These are phyloP conservation scores for Harlomillsia oculata DNA, from an alignment of 1,140 invertebrate species.

Conservation along the genomic window DNA sequence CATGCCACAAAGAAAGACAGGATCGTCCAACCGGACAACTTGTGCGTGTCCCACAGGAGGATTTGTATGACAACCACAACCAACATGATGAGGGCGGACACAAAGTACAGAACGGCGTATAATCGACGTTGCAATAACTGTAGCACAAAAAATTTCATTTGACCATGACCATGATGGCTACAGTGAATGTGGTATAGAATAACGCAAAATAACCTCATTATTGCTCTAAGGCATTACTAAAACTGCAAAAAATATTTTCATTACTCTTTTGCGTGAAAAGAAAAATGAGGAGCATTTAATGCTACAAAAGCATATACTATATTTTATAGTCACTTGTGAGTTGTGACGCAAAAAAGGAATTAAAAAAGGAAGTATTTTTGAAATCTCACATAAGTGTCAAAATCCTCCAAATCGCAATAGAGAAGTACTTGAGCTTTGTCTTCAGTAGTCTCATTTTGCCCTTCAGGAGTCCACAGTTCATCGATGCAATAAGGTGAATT, in stretches of 20 bases:
- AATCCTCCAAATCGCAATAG: background rate
- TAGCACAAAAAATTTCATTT: too few species aligned
- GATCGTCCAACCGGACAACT: constrained; percentile 1
- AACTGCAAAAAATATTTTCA: too few species aligned
- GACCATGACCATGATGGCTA: too few species aligned
- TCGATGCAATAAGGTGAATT: background rate
- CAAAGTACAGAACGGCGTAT: background rate
- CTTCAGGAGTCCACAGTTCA: background rate
- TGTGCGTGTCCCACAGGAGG: constrained; percentile 1
- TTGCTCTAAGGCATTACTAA: too few species aligned
- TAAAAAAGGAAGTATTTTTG: background rate
- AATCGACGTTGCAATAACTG: background rate
- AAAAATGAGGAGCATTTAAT: too few species aligned
- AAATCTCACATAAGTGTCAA: constrained; percentile 1
- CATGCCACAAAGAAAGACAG: background rate
- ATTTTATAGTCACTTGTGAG: too few species aligned
- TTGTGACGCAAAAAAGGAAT: too few species aligned
- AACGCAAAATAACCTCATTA: too few species aligned
- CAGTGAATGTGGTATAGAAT: too few species aligned
- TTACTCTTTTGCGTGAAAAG: too few species aligned
- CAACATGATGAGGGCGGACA: background rate
- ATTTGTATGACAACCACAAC: background rate
- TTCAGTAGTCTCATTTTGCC: background rate
- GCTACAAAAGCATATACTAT: too few species aligned
- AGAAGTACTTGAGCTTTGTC: background rate